These are phyloP conservation scores for Vombatus ursinus DNA, from an alignment of 2,113 vertebrate genomes.

Conservation along the genomic window DNA sequence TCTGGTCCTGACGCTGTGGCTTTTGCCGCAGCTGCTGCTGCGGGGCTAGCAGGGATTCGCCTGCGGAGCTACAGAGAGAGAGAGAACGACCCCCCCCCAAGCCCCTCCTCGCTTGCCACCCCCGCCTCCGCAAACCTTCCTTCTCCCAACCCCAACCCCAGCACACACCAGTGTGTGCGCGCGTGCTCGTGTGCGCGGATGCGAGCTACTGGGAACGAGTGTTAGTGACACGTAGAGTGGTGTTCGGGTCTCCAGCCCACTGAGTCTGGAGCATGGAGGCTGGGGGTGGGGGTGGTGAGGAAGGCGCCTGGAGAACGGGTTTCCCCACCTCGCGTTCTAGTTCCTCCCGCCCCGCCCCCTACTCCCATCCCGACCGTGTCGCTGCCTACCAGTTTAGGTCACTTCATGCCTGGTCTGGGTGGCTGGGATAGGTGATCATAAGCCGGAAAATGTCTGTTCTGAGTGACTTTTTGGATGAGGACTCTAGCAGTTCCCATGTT, in stretches of 20 bases:
- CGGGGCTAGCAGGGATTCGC: constrained; percentile 46
- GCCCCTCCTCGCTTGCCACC: not conserved
- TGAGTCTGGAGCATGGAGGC: not conserved
- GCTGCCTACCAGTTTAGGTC: not conserved
- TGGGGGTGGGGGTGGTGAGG: no score
- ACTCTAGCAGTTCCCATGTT: not conserved
- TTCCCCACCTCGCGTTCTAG: not conserved
- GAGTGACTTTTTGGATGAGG: not conserved
- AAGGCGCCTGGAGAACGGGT: not conserved
- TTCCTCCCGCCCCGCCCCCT: not conserved
- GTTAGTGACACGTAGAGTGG: not conserved
- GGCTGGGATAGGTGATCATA: not conserved
- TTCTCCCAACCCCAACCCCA: not conserved
- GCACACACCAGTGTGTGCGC: constrained; percentile 4
- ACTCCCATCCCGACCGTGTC: not conserved
- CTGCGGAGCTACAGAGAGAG: constrained; percentile 24
- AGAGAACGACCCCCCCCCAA: not conserved
- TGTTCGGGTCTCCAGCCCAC: not conserved
- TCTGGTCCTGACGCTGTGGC: constrained; percentile 45
- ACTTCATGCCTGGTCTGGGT: not conserved
- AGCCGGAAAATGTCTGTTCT: not conserved
- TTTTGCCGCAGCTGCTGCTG: constrained; percentile 55
- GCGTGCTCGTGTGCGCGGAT: not conserved
- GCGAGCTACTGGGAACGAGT: not conserved
- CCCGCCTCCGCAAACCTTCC: constrained; percentile 46